phyloP scores from a whole-genome alignment of 1,140 invertebrate species.

The Drosophila sp. region DNA sequence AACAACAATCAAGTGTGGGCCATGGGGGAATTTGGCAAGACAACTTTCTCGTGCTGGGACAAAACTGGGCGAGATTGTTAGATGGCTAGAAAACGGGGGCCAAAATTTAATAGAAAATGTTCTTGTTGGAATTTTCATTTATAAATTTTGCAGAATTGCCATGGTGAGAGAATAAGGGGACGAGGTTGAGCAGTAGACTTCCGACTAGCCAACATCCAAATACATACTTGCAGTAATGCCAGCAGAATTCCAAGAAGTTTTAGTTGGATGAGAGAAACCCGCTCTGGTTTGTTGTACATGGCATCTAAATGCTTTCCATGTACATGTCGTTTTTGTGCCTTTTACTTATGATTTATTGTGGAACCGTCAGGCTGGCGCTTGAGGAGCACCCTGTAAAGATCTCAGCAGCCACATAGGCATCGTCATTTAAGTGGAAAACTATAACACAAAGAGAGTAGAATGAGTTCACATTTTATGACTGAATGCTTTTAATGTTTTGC shows the following conservation, averaged over 20 bases:
- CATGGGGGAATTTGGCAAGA: conserved; percentile 65
- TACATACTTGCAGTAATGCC: conserved; percentile 71
- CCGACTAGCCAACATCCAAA: conserved; percentile 41
- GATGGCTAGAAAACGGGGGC: conserved; percentile 57
- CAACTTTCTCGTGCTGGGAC: conserved; percentile 75
- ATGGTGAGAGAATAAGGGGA: background rate
- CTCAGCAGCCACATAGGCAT: conserved; percentile 26
- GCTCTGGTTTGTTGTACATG: conserved; percentile 33
- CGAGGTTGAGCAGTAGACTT: conserved; percentile 31
- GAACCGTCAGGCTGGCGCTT: background rate
- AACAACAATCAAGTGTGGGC: conserved; percentile 22
- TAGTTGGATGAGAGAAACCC: conserved; percentile 19
- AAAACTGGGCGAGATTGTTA: conserved; percentile 19
- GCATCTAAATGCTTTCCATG: conserved; percentile 49
- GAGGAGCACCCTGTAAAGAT: conserved; percentile 16
- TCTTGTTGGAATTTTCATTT: conserved; percentile 83
- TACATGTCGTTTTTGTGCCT: conserved; percentile 53
- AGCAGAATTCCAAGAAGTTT: conserved; percentile 79
- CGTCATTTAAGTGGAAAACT: conserved; percentile 49
- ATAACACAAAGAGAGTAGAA: conserved; percentile 16
- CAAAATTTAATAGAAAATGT: conserved; percentile 82
- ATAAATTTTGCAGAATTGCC: conserved; percentile 65
- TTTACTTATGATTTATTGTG: conserved; percentile 55
- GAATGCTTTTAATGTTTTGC: conserved; percentile 72
- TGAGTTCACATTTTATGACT: conserved; percentile 55